Evolutionary conservation across 2,888 invertebrate species (phyloP).

Genomic region (Onchidella celtica): DNA sequence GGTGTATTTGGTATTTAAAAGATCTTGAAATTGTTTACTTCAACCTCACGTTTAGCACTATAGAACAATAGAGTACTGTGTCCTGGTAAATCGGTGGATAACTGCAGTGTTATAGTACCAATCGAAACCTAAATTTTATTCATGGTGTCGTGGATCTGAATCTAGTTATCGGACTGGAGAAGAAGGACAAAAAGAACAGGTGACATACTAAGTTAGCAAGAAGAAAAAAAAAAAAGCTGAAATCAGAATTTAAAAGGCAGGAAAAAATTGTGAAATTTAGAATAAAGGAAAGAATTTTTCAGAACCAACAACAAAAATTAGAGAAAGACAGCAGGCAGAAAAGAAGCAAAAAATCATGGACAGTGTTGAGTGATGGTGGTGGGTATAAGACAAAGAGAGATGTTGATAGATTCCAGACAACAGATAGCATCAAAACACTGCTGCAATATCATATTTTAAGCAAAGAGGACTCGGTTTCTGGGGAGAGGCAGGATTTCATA

Average conservation of each 20-base stretch:
- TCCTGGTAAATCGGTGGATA: no score
- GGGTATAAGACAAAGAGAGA: neutral
- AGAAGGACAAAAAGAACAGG: neutral
- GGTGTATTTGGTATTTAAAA: no score
- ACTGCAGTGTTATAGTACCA: no score
- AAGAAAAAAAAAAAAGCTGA: neutral
- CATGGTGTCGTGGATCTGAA: no score
- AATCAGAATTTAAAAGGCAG: neutral
- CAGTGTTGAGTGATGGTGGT: neutral
- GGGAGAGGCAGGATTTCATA: neutral
- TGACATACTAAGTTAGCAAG: neutral
- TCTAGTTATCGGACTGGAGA: no score
- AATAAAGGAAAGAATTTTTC: neutral
- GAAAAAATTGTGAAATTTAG: neutral
- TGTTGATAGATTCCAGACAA: neutral
- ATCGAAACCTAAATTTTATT: no score
- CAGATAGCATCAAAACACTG: neutral
- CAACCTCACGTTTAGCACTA: no score
- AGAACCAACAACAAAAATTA: neutral
- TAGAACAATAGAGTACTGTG: no score
- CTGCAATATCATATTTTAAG: conserved; percentile 2
- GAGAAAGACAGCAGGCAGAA: neutral
- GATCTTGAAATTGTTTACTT: no score
- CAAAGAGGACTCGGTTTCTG: neutral
- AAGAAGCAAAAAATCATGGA: neutral